Base-by-base conservation (phyloP, 2,888 invertebrate genomes). In the Odontomyia ornata region DNA sequence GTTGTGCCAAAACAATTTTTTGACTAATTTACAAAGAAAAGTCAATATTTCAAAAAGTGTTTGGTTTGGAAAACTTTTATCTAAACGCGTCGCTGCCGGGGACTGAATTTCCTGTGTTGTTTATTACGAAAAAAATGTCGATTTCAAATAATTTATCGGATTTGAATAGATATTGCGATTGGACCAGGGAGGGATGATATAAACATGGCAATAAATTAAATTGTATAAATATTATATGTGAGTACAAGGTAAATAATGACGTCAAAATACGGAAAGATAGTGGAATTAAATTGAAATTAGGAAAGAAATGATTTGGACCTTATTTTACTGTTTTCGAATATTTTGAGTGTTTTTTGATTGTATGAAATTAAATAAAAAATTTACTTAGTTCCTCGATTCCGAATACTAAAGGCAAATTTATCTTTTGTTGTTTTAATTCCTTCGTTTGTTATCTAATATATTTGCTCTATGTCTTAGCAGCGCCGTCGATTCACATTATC, bases 71-170 rank as follows among this genome's bases (percentile, higher is more conserved):
- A 18, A n/a, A 52, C 4, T 3, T 52, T 52, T 9, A 52, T 3
- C 52, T 52, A 18, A 52, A n/a, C n/a, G n/a, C 52, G 52, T 36
- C 36, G 36, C 36, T 36, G 36, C 52, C 52, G 52, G 52, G 7
- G 52, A 52, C 52, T 52, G 18, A 13, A 52, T 52, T 52, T 52
- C 52, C 52, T 52, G 52, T 15, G 52, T 15, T 52, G 5, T 52
- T 52, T 52, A n/a, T 52, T 52, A 52, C 52, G 52, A 52, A 36
- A 52, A 52, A 18, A 52, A 52, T 52, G 52, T 52, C 18, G 15
- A 52, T 52, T 52, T 52, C 7, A 9, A 3, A 5, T 4, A 9
- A 52, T 52, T 52, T 52, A 52, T 52, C 18, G 15, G 15, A 52
- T 15, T 52, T 52, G 18, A 52, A 52, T 36, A 5, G 36, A 36